Base-by-base conservation (phyloP, 2,113 vertebrate species). In the Anas platyrhynchos region DNA sequence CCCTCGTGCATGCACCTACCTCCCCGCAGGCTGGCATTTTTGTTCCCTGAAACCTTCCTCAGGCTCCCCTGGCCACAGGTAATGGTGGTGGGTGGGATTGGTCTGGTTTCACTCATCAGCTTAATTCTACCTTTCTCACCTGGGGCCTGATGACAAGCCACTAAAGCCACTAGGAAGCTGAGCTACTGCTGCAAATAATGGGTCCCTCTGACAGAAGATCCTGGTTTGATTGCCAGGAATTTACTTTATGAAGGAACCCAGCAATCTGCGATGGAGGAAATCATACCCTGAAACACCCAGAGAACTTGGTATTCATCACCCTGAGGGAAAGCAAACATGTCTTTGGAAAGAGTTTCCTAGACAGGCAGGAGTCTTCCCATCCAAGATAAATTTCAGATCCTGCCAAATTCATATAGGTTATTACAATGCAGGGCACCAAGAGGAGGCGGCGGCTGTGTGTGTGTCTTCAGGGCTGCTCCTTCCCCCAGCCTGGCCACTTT, bases 211-310 rank as follows among this genome's bases (percentile, higher is more conserved):
- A 90, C 67, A 87, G 84, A 85, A 73, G 76, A 41, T 38, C 10
- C 15, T 41, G 20, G 38, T 27, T 41, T 59, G 27, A 83, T 29
- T 62, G 66, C 80, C 86, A 88, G 86, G 88, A 69, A 55, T 77
- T 95, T 67, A 74, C 83, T 96, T 95, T 83, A 94, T 83, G 83
- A 83, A 95, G 61, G 94, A 96, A 83, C 86, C 83, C 90, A 96
- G 80, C 54, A 73, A 95, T 81, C 92, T 97, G 96, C 84, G 88
- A 92, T 93, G 91, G 91, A 94, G 89, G 83, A 81, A 96, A 92
- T 89, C 78, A 83, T 61, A 89, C 73, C 92, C 76, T 93, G 83
- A 54, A 46, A 84, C 88, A 90, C 81, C 93, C 76, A 9, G 73
- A 91, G 86, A 91, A 59, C 89, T 80, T 9, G 6, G 88, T 79